Base-by-base conservation (phyloP, 2,888 invertebrate genomes). In the Glyphotaelius pellucidus region DNA sequence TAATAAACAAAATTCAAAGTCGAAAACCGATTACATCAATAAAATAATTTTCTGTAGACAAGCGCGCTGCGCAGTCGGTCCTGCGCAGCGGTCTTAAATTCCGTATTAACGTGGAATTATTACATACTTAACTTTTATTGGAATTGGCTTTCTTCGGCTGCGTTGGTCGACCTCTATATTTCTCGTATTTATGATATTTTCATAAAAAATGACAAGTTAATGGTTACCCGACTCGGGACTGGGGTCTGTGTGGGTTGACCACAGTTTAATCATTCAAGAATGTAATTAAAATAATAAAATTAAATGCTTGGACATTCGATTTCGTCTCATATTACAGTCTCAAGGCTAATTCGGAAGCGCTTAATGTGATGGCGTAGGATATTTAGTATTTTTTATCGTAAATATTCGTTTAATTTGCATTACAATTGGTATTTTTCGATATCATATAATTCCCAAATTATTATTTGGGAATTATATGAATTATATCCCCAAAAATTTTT, bases 101-200 rank as follows among this genome's bases (percentile, higher is more conserved):
- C 90, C 30, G 90, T 93, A 93, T 92, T 92, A 92, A 93, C 90
- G 91, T 92, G 93, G 87, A 93, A 90, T 90, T 93, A 93, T 93
- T 89, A 84, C 88, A 90, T 79, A 79, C 90, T 93, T 93, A 93
- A 92, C 84, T 93, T 93, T 93, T 93, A 93, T 93, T 92, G 91
- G n/a, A 87, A 86, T 85, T 90, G 84, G 91, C 92, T 90, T 92
- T 91, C 91, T 91, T 91, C 88, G 38, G 92, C 32, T 30, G 90
- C 38, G 84, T 67, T 67, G 89, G 35, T 52, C 88, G 79, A 52
- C 85, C 92, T 67, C 91, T 84, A 91, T 93, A 93, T 91, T 90
- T 93, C 47, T 91, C 32, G 92, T 93, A 93, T 92, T 93, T 92
- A 93, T 93, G 91, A 86, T 83, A 80, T 80, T 84, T 91, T 91